Evolutionary conservation across 2,797 vertebrate genomes (phyloP), one percentile per base, ranked within the genome.

Genomic region (Notolabrus celidotus): DNA sequence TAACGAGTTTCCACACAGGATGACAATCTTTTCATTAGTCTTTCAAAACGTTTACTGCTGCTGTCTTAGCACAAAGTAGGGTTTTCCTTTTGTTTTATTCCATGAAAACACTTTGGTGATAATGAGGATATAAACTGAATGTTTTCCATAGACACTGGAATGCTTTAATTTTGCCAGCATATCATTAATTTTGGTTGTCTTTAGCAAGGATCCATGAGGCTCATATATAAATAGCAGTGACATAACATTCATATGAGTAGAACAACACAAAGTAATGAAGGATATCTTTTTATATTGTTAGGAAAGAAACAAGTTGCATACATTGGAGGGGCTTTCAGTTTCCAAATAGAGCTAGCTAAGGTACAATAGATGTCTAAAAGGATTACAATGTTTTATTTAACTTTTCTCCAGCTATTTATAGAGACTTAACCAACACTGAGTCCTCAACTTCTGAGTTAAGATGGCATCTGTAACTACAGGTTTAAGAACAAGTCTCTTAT

Each of bases 21-120:
- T 57, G 64, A 51, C 14, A 45, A 75, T 80, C 61, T 53, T 17
- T 56, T 71, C 19, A 74, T 76, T 54, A 47, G 56, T 59, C n/a
- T 38, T 67, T 61, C 56, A 60, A 52, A 73, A 53, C 27, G 3
- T 65, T 31, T 12, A 38, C 17, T 55, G 33, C 22, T 67, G 25
- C 59, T 60, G n/a, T 67, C 9, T 38, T 71, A 66, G 53, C 31
- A 47, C 52, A 31, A 46, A 31, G 3, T 22, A 3, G 16, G 11
- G 60, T 53, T 45, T 33, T 42, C 52, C 14, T 50, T 51, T 39
- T 42, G 12, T 42, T 62, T 67, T 61, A 16, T 16, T 6, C 5
- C 17, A 23, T 63, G 12, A 57, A 50, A 57, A 47, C 22, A 4
- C 9, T 2, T 4, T 7, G n/a, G 10, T 15, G 10, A n/a, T 41